Base-by-base conservation (phyloP, 2,888 invertebrate genomes). In the Tetropium fuscum region DNA sequence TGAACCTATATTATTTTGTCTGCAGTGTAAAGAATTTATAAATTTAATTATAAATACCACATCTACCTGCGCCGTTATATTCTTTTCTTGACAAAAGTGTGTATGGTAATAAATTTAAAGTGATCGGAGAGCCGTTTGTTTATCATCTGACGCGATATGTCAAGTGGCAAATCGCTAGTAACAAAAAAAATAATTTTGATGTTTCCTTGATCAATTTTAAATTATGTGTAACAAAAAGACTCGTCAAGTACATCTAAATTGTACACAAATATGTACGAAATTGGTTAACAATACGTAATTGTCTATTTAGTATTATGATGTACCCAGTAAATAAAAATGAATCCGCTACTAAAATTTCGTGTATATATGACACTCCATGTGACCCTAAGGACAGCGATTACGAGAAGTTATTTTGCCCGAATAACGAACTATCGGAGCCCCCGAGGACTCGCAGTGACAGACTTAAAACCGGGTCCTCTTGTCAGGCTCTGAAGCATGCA, bases 401-500 rank as follows among this genome's bases (percentile, higher is more conserved):
- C 66, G 78, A 80, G 53, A 80, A 80, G 69, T 59, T 76, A 51
- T 78, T 78, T 68, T 80, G 78, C 63, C 80, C 81, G 18, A 81
- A 80, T 71, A 81, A 80, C 63, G 81, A 81, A 73, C 74, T 81
- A 7, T 81, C 80, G 25, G 81, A 80, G 68, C 80, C 81, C 51
- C 74, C 80, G 27, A 77, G 70, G 63, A 66, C 76, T 41, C 76
- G 82, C 54, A 78, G 77, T 68, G 87, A 87, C 80, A 83, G 84
- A 67, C 80, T 86, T 58, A 87, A 87, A 72, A 90, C 90, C 43
- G 90, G 90, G 22, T 86, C 90, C 16, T 95, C 96, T 2, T 97
- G 95, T 81, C 91, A 92, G 73, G 97, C 97, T 34, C 84, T 97
- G 49, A 88, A 92, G 78, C 93, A 94, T 73, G 97, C 97, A 43